Evolutionary conservation across 2,888 invertebrate genomes (phyloP), one percentile per base, ranked within the genome.

Genomic region (Schizotus pectinicornis): DNA sequence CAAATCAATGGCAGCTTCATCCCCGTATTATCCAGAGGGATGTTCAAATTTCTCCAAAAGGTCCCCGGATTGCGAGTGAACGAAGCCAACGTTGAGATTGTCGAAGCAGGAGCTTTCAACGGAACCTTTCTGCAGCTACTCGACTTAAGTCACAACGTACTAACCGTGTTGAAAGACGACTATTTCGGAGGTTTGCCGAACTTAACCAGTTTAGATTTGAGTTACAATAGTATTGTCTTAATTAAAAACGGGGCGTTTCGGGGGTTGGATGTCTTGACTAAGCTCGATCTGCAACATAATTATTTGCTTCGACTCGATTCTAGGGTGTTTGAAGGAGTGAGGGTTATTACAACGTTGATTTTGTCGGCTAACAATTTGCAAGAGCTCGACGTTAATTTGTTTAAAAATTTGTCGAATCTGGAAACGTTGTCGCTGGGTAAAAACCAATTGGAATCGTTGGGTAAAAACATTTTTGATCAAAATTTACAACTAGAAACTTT

Each of bases 361-460:
- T 22, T 54, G 30, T 47, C 46, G 8, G 11, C 31, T 7, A 54
- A 54, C 22, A 2, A 31, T 22, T 7, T 47, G 2, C 6, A 30
- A 34, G 12, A 11, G 2, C 31, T 39, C 8, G 11, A 47, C 8
- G 35, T 32, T 9, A 9, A 36, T 9, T n/a, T 54, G 7, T 38
- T 54, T 30, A 12, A 11, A n/a, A 47, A 54, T 54, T 14, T 47
- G 14, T 32, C 8, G 14, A 39, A 34, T 46, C 12, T 46, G 13
- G 12, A 46, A 34, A 46, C 3, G n/a, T 14, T 54, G 3, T 38
- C 6, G 7, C 38, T 53, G 13, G 33, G 31, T 31, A n/a, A 32
- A n/a, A 53, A 53, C n/a, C 33, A 53, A 22, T 47, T 54, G n/a
- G 34, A 32, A 2, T 14, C 5, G 9, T 39, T 54, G 7, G 11